phyloP scores from a whole-genome alignment of 1,140 invertebrate genomes.

The Drosophila obscura region DNA sequence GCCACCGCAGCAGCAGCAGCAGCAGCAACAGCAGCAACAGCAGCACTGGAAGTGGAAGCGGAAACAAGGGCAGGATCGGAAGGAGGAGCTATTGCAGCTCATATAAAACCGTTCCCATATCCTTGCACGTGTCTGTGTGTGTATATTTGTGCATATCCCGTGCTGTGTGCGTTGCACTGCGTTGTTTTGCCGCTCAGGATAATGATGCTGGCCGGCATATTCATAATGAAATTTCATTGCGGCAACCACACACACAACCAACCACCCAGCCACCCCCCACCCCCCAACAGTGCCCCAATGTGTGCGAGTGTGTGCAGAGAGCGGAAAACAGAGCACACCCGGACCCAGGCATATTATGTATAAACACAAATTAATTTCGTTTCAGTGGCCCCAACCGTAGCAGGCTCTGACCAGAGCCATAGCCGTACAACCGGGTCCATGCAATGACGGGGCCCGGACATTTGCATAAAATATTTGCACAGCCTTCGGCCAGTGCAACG shows the following conservation, averaged over 20 bases:
- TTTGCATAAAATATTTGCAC: slow-evolving; percentile 84
- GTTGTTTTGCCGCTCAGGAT: slow-evolving; percentile 79
- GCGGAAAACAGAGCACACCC: slow-evolving; percentile 48
- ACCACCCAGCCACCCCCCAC: not conserved
- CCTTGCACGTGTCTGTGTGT: slow-evolving; percentile 28
- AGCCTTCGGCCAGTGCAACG: slow-evolving; percentile 77
- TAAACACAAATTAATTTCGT: slow-evolving; percentile 84
- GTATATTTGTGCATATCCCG: slow-evolving; percentile 67
- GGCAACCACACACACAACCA: slow-evolving; percentile 57
- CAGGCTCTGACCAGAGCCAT: slow-evolving; percentile 43
- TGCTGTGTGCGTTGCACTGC: slow-evolving; percentile 68
- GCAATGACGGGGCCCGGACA: slow-evolving; percentile 73
- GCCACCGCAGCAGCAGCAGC: slow-evolving; percentile 70
- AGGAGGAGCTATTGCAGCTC: slow-evolving; percentile 39
- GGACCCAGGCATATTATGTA: slow-evolving; percentile 81
- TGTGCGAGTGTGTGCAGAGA: slow-evolving; percentile 54
- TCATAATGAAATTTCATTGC: slow-evolving; percentile 81
- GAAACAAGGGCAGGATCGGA: not conserved
- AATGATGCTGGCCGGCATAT: slow-evolving; percentile 80
- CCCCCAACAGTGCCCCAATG: not conserved
- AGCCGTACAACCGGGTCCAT: slow-evolving; percentile 45
- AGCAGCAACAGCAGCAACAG: slow-evolving; percentile 15
- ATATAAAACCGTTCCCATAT: slow-evolving; percentile 77
- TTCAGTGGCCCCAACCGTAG: slow-evolving; percentile 80
- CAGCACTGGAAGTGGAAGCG: slow-evolving; percentile 10